Evolutionary conservation across 2,113 vertebrate species (phyloP).

Genomic region (Monarcha castaneiventris): DNA sequence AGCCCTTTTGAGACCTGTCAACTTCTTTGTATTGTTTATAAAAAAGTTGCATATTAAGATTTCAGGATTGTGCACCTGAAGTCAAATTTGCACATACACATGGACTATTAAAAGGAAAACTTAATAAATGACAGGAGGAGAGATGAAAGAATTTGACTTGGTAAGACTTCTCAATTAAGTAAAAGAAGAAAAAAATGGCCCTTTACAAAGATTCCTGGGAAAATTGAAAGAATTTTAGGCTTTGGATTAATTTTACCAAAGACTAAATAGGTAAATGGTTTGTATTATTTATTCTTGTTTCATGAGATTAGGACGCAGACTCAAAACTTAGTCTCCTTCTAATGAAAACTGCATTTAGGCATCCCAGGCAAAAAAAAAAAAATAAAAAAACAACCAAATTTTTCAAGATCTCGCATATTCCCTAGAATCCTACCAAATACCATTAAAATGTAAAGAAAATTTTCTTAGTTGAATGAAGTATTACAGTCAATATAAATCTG

Average conservation of each 20-base stretch:
- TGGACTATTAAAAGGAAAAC: background rate
- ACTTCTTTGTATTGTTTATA: constrained; percentile 81
- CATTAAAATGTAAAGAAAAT: background rate
- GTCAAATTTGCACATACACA: constrained; percentile 38
- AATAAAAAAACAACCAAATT: background rate
- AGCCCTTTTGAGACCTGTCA: constrained; percentile 83
- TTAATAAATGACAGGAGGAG: background rate
- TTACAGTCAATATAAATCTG: background rate
- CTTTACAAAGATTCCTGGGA: background rate
- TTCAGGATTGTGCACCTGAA: constrained; percentile 64
- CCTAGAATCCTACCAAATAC: background rate
- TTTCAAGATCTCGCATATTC: background rate
- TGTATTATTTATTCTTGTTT: background rate
- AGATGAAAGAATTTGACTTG: background rate
- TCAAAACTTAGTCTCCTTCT: background rate
- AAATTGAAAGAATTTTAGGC: background rate
- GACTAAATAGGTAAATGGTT: background rate
- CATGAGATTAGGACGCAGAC: background rate
- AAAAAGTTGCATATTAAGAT: constrained; percentile 73
- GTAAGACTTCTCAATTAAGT: background rate
- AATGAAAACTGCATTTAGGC: background rate
- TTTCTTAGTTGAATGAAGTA: background rate
- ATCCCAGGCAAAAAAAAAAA: background rate
- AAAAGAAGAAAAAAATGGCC: background rate
- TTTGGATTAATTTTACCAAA: background rate